phyloP scores from a whole-genome alignment of 2,888 invertebrate species.

The Apamea crenata region DNA sequence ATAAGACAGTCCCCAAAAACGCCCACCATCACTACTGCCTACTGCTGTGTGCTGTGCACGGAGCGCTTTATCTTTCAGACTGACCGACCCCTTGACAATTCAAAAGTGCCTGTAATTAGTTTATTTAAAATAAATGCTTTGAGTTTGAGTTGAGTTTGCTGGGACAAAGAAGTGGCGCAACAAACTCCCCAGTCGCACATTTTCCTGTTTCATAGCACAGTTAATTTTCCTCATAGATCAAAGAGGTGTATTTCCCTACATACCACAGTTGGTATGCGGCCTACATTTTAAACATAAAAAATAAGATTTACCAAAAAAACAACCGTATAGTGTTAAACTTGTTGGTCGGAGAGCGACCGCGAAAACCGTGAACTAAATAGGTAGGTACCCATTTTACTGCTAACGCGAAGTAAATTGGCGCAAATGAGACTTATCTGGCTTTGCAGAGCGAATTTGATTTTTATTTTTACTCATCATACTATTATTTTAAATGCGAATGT shows the following conservation, averaged over 20 bases:
- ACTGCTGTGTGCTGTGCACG: too few species aligned
- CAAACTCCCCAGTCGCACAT: not conserved
- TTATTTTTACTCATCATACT: not conserved
- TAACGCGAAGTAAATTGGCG: slow-evolving; percentile 49
- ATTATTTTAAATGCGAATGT: slow-evolving; percentile 8
- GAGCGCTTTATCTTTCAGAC: too few species aligned
- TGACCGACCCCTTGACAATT: too few species aligned
- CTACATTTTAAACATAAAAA: slow-evolving; percentile 46
- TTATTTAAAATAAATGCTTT: too few species aligned
- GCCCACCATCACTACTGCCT: too few species aligned
- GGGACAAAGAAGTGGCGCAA: not conserved
- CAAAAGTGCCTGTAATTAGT: too few species aligned
- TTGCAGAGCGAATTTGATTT: not conserved
- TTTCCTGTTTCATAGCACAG: too few species aligned
- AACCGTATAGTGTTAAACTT: slow-evolving; percentile 32
- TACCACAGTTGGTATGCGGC: slow-evolving; percentile 39
- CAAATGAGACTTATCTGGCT: slow-evolving; percentile 21
- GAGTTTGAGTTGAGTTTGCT: too few species aligned
- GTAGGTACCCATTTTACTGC: slow-evolving; percentile 2
- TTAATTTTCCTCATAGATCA: not conserved
- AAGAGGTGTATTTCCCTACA: slow-evolving; percentile 10
- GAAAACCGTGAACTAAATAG: slow-evolving; percentile 34
- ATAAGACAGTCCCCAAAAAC: not conserved
- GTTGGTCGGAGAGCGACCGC: slow-evolving; percentile 5
- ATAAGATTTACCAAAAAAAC: slow-evolving; percentile 53